Evolutionary conservation across 2,888 invertebrate genomes (phyloP), one percentile per base, ranked within the genome.

Genomic region (Tenodera sinensis): DNA sequence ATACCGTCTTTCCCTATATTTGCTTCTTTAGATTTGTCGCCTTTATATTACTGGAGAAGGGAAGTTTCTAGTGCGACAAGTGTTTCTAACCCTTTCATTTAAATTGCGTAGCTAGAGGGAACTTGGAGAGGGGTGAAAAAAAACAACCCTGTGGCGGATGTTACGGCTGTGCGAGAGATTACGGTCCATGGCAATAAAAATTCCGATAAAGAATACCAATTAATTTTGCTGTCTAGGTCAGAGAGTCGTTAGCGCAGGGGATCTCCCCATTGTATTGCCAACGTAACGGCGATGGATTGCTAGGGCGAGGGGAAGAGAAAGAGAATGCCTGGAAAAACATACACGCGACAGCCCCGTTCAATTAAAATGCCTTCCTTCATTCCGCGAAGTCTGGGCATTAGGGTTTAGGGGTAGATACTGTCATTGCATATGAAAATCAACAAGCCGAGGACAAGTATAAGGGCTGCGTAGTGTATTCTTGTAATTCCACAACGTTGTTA

Each of bases 321-420:
- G 20, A 71, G 20, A 71, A n/a, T 82, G 87, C 87, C 42, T 82
- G 83, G 83, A 34, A 87, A 83, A 87, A 83, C 81, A 71, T 87
- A 85, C 82, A 88, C 54, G 86, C 85, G 88, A 88, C 89, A 88
- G 83, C 81, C 85, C 81, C 83, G 88, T 89, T 88, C 89, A 89
- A 89, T 89, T 89, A 89, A 89, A 89, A 89, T 89, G 88, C 89
- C 89, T 88, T 89, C 86, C 88, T 88, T 89, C 85, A 88, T 89
- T 85, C 83, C 88, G 47, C 83, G 88, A 82, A 89, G 87, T 87
- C 83, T 82, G 42, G 83, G 87, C 87, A 83, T 83, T 87, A 81
- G 20, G 82, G 8, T 27, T 28, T 8, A 12, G 84, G 25, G 30
- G 47, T 42, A 47, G 85, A 87, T 34, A 82, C 87, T n/a, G 82